Conservation (phyloP, 2,113 vertebrate species). For the Melanostigma gelatinosum region DNA sequence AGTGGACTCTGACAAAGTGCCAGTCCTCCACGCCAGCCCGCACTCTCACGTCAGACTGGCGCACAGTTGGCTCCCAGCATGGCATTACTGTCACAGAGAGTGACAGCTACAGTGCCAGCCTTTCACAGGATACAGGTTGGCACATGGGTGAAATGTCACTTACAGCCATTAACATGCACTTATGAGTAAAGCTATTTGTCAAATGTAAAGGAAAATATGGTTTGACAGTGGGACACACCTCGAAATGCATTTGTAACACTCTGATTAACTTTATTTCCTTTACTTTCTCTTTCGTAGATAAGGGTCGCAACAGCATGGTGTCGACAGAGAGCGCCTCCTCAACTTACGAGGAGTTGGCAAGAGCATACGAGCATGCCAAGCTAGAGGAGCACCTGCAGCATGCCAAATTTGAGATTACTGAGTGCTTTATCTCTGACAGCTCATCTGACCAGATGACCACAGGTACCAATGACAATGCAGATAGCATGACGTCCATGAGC, state of each 20-base stretch:
- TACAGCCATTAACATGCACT: constrained; percentile 38
- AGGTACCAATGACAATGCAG: constrained; percentile 93
- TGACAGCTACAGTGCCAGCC: constrained; percentile 98
- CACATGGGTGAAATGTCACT: constrained; percentile 42
- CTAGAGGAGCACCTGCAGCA: constrained; percentile 96
- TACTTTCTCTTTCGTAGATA: constrained; percentile 80
- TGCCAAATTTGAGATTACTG: constrained; percentile 97
- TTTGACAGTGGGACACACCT: background rate
- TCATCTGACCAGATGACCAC: constrained; percentile 98
- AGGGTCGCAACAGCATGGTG: constrained; percentile 99
- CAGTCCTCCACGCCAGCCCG: constrained; percentile 95
- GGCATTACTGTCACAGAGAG: constrained; percentile 98
- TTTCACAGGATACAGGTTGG: constrained; percentile 97
- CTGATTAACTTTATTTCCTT: background rate
- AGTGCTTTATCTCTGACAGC: constrained; percentile 97
- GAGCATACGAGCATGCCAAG: constrained; percentile 95
- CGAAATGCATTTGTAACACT: background rate
- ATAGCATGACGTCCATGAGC: constrained; percentile 98
- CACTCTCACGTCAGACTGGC: constrained; percentile 97
- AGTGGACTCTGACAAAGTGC: constrained; percentile 98
- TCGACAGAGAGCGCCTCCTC: constrained; percentile 96
- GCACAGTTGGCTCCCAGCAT: constrained; percentile 96
- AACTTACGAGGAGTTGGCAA: constrained; percentile 94
- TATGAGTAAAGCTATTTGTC: constrained; percentile 14
- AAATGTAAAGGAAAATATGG: background rate